Percentiles rank a stretch among this genome's conserved stretches.
Conservation (phyloP, 2,888 invertebrate species). For the Chymomyza caudatula region DNA sequence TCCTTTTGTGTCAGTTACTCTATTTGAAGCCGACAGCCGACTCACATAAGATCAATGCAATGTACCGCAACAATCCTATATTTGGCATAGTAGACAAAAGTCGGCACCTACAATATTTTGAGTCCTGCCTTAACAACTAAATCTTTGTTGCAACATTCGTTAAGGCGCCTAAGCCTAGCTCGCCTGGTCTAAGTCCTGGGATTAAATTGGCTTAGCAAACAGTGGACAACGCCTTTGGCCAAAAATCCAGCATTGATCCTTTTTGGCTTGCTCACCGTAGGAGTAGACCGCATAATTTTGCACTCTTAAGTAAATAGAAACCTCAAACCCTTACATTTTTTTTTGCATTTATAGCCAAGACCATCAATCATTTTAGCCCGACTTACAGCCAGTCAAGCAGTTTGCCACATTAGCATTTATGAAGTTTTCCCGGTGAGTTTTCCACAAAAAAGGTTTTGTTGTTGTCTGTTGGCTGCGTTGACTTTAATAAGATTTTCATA, state of each 20-base stretch:
- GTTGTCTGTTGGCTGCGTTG: conserved; percentile 28
- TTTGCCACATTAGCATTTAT: conserved; percentile 63
- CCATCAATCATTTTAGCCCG: conserved; percentile 65
- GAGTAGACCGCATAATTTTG: conserved; percentile 57
- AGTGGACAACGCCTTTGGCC: conserved; percentile 15
- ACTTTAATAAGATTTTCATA: conserved; percentile 70
- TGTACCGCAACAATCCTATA: conserved; percentile 17
- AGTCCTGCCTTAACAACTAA: conserved; percentile 31
- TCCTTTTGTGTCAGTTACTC: conserved; percentile 1
- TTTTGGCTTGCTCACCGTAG: conserved; percentile 19
- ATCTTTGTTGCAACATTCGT: conserved; percentile 55
- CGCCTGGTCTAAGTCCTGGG: conserved; percentile 47
- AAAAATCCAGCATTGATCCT: conserved; percentile 16
- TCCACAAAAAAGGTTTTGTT: conserved; percentile 26
- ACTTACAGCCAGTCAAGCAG: conserved; percentile 27
- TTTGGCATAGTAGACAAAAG: conserved; percentile 31
- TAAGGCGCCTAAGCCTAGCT: conserved; percentile 52
- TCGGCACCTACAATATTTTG: conserved; percentile 55
- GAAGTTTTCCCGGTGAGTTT: conserved; percentile 50
- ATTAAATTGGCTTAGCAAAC: conserved; percentile 58
- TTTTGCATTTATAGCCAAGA: conserved; percentile 21
- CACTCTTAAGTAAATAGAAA: conserved; percentile 51
- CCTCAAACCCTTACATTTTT: conserved; percentile 34
- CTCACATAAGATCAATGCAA: conserved; percentile 38
- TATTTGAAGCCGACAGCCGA: background rate